Percentiles rank a stretch among this genome's conserved stretches.
phyloP scores from a whole-genome alignment of 2,888 invertebrate species.

The Meiosimyza decipiens region DNA sequence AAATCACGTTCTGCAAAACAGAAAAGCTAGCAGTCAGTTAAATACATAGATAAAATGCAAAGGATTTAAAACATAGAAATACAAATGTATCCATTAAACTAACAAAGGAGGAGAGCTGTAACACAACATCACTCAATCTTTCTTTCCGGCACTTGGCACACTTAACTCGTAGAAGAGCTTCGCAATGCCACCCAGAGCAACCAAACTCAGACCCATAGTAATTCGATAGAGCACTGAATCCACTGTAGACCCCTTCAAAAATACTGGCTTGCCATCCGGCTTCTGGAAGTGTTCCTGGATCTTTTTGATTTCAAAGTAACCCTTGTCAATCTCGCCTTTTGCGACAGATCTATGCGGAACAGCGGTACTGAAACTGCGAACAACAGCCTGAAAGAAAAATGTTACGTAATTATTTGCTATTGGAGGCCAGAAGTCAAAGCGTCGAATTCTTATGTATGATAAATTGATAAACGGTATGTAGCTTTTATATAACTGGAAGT shows the following conservation, averaged over 20 bases:
- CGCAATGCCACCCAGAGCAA: conserved; percentile 62
- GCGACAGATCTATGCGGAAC: conserved; percentile 48
- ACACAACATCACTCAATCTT: conserved; percentile 6
- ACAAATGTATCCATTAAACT: conserved; percentile 7
- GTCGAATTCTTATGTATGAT: too few relatives aligned
- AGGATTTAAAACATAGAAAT: conserved; percentile 36
- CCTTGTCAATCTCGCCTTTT: conserved; percentile 57
- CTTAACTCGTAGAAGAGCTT: conserved; percentile 61
- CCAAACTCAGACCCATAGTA: conserved; percentile 61
- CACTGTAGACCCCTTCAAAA: conserved; percentile 67
- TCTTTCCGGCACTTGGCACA: conserved; percentile 51
- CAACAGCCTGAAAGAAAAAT: conserved; percentile 54
- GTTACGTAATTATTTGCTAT: conserved; percentile 18
- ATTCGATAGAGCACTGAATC: conserved; percentile 67
- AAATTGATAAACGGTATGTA: too few relatives aligned
- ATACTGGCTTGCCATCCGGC: conserved; percentile 68
- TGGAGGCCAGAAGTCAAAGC: too few relatives aligned
- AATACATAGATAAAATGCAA: too few relatives aligned
- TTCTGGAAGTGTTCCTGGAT: conserved; percentile 61
- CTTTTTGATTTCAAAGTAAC: conserved; percentile 57
- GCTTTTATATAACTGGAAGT: too few relatives aligned
- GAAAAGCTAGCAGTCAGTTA: too few relatives aligned
- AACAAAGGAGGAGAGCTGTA: not conserved
- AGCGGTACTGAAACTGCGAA: conserved; percentile 61
- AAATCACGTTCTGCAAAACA: too few relatives aligned